Evolutionary conservation across 2,888 invertebrate species (phyloP).

Genomic region (Orthosia gothica): DNA sequence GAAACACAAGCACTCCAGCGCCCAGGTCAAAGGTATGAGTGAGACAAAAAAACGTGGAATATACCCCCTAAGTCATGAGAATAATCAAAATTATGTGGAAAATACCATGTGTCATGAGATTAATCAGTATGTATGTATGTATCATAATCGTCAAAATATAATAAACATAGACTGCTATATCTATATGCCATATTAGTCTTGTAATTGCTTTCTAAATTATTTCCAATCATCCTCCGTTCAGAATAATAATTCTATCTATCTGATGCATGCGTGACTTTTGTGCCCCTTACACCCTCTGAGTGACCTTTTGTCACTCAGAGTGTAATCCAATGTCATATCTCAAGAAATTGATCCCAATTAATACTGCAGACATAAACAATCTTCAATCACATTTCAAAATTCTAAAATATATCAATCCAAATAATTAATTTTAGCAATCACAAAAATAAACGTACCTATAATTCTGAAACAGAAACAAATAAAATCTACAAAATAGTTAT

Average conservation of each 20-base stretch:
- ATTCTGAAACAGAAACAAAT: neutral
- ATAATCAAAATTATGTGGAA: no score
- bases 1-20: no score
- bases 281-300: neutral
- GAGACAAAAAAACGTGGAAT: no score
- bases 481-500: slow-evolving; percentile 4
- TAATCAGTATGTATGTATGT: no score
- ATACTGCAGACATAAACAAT: neutral
- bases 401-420: neutral
- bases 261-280: neutral
- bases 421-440: neutral
- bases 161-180: neutral
- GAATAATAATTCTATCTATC: neutral
- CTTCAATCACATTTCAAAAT: slow-evolving; percentile 2
- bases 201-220: neutral
- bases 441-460: neutral
- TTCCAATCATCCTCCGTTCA: neutral
- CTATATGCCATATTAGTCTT: neutral
- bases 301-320: neutral
- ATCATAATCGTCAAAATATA: neutral
- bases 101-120: no score
- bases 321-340: neutral
- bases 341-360: slow-evolving; percentile 13
- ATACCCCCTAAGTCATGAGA: no score
- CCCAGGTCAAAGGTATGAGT: no score